Conservation (phyloP, 1,140 invertebrate genomes). For the Euura lappo region DNA sequence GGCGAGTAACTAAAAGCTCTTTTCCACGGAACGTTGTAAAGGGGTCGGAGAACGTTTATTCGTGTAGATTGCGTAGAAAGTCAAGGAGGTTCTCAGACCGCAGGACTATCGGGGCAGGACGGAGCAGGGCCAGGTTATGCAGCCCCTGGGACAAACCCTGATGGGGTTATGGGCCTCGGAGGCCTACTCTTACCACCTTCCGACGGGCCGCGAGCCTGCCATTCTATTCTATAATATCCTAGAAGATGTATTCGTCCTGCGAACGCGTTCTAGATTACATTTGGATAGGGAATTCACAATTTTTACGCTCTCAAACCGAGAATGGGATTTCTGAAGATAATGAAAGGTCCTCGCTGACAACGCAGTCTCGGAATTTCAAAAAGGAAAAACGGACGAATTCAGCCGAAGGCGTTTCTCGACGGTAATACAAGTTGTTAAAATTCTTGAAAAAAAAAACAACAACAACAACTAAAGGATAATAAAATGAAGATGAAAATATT, state of each 20-base stretch:
- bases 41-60: slow-evolving; percentile 25
- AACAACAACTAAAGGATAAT: slow-evolving; percentile 21
- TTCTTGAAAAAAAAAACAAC: not conserved
- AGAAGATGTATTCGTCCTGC: slow-evolving; percentile 52
- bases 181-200: slow-evolving; percentile 57
- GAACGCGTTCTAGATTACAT: slow-evolving; percentile 57
- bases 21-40: slow-evolving; percentile 27
- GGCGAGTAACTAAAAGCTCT: slow-evolving; percentile 42
- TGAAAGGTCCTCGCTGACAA: not conserved
- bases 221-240: slow-evolving; percentile 60
- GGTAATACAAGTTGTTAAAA: too few relatives aligned
- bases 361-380: too few relatives aligned
- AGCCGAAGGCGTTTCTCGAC: too few relatives aligned
- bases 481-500: slow-evolving; percentile 24
- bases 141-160: slow-evolving; percentile 54
- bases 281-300: slow-evolving; percentile 45
- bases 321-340: slow-evolving; percentile 18
- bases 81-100: not conserved
- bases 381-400: too few relatives aligned
- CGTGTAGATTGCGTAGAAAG: not conserved
- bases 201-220: slow-evolving; percentile 51
- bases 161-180: slow-evolving; percentile 62
- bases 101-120: slow-evolving; percentile 19
- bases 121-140: slow-evolving; percentile 43
- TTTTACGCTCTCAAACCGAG: not conserved